Base-by-base conservation (phyloP, 2,113 vertebrate species). In the Tetraodon nigroviridis region DNA sequence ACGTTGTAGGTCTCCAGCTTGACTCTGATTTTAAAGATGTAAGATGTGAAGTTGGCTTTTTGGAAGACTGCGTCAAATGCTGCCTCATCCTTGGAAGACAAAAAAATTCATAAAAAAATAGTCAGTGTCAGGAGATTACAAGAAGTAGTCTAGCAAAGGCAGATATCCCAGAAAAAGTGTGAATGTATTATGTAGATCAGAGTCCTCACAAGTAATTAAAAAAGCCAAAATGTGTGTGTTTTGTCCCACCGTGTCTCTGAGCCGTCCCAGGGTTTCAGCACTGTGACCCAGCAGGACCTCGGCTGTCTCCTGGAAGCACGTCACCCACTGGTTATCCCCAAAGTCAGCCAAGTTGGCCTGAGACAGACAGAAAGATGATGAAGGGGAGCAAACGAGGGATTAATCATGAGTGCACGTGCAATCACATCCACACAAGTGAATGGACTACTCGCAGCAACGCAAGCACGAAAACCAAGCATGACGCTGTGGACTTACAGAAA, bases 1-100 rank as follows among this genome's bases (percentile, higher is more conserved):
- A 97, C 95, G 0, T 98, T 95, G 88, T 93, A 96, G 0, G 90
- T 95, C 84, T 97, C 94, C 65, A 95, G 80, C 65, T 97, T 97
- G 69, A 94, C 88, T 65, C 90, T 80, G 88, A 93, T 92, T 76
- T 71, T 92, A 86, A 97, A 96, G 37, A 89, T 86, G 16, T 92
- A 91, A 0, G 93, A 92, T 51, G 78, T 91, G 73, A 93, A 95
- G 88, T 84, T 93, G 80, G 90, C 91, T 62, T 92, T 94, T 51
- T 94, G 92, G 84, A 97, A 93, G 68, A 96, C 87, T 74, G 94
- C 89, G 12, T 94, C 89, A 79, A 94, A 96, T 0, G 92, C 94
- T 17, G 86, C 83, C 58, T 96, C 94, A 0, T 96, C 79, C 85
- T 88, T 4, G 20, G 5, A 42, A 66, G 51, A 37, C 32, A 37